These are phyloP conservation scores for Cephus nigrinus DNA, from an alignment of 2,888 invertebrate species.

Conservation along the genomic window DNA sequence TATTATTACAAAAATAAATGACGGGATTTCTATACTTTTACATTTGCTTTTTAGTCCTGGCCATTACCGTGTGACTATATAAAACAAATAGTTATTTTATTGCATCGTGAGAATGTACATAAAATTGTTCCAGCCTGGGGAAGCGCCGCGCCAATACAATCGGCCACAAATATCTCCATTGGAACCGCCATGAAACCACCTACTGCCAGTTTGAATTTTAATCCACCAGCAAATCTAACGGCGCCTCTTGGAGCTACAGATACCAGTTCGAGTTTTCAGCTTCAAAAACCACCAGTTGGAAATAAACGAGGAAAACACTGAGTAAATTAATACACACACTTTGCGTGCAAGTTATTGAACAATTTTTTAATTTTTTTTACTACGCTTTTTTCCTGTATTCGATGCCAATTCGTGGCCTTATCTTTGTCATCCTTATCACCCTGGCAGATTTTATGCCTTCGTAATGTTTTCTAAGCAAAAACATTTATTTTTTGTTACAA, in stretches of 20 bases:
- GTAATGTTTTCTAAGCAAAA: background rate
- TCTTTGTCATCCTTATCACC: background rate
- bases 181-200: conserved; percentile 58
- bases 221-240: conserved; percentile 57
- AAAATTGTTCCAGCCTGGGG: conserved; percentile 56
- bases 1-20: background rate
- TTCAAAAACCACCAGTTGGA: conserved; percentile 78
- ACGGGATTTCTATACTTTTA: background rate
- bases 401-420: background rate
- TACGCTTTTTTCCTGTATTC: background rate
- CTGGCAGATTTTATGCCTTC: background rate
- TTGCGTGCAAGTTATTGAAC: background rate
- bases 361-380: background rate
- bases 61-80: background rate
- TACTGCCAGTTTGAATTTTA: conserved; percentile 59
- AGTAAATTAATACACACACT: conserved; percentile 35
- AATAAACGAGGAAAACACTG: conserved; percentile 78
- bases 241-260: conserved; percentile 56
- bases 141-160: conserved; percentile 49
- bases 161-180: conserved; percentile 50
- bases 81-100: background rate
- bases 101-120: background rate
- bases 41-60: background rate
- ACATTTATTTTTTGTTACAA: background rate
- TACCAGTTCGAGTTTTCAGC: conserved; percentile 69